Base-by-base conservation (phyloP, 2,113 vertebrate genomes). In the Meleagris gallopavo region DNA sequence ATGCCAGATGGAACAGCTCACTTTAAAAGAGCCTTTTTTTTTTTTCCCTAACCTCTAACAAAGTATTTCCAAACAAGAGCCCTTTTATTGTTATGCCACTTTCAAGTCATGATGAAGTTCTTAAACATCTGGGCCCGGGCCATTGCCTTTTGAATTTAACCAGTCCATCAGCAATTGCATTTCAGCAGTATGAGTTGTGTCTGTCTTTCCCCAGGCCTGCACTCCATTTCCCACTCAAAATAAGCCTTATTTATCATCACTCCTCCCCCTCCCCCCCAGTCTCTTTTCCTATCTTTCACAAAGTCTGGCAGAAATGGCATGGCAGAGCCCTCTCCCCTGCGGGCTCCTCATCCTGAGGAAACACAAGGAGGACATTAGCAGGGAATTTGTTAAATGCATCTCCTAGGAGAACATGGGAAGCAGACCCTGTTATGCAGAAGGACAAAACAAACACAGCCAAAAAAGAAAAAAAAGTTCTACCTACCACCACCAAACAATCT, bases 151-250 rank as follows among this genome's bases (percentile, higher is more conserved):
- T 92, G 83, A 80, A 88, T 74, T 17, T 73, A 88, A 88, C 64
- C 4, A 2, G 74, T 84, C 70, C 86, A 94, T 92, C 92, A 92
- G 65, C 86, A 82, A n/a, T 32, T 82, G 86, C 92, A 92, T 95
- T 92, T 86, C 92, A 82, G 74, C 2, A 54, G 77, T 66, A 80
- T 91, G 91, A 94, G 90, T 7, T 90, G 83, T 74, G 83, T 81
- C 92, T 95, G 83, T 40, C 83, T 94, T 75, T 88, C 40, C 40
- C 50, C 34, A 66, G 57, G 86, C 79, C 83, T 94, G 92, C 78
- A 55, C 79, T 94, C 83, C 50, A 94, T 87, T 83, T 83, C 70
- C 86, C 70, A 65, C 61, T 41, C 82, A 10, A 75, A 71, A 57
- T 1, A 72, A 64, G 30, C 27, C 50, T 61, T 54, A 74, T 85